These are phyloP conservation scores for Caenorhabditis wallacei DNA, from an alignment of 2,888 invertebrate genomes.

Conservation along the genomic window DNA sequence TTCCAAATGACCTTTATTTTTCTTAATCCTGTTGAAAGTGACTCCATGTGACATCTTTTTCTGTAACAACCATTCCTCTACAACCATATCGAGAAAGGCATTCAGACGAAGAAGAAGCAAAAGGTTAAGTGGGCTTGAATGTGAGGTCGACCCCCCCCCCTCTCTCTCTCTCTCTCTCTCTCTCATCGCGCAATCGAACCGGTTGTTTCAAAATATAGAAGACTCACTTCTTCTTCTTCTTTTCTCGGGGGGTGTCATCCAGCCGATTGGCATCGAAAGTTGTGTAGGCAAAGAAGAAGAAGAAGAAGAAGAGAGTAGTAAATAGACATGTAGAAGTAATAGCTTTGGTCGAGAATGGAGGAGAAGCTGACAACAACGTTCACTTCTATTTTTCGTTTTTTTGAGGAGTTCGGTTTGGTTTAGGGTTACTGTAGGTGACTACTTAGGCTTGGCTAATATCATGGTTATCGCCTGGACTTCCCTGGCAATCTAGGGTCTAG, in stretches of 20 bases:
- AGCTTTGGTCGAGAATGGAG: background rate
- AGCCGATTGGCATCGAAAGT: slow-evolving; percentile 31
- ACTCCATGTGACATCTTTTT: background rate
- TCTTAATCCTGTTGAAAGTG: background rate
- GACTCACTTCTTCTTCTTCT: slow-evolving; percentile 18
- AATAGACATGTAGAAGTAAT: slow-evolving; percentile 16
- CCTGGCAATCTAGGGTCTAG: no score
- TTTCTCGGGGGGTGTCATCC: slow-evolving; percentile 25
- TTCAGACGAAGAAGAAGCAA: slow-evolving; percentile 1
- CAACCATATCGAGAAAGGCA: slow-evolving; percentile 19
- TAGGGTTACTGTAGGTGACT: background rate
- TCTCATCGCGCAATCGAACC: slow-evolving; percentile 61
- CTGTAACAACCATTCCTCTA: background rate
- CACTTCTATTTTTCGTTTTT: no score
- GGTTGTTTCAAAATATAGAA: slow-evolving; percentile 42
- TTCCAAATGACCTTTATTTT: background rate
- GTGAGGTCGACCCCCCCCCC: slow-evolving; percentile 37
- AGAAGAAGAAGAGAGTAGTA: slow-evolving; percentile 20
- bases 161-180: background rate
- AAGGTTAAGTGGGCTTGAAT: slow-evolving; percentile 59
- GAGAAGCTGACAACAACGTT: no score
- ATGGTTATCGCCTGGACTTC: no score
- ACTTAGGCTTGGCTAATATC: no score
- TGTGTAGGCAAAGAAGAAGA: background rate
- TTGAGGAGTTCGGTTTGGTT: background rate